Evolutionary conservation across 2,888 invertebrate genomes (phyloP), one percentile per base, ranked within the genome.

Genomic region (Bursaphelenchus okinawaensis): DNA sequence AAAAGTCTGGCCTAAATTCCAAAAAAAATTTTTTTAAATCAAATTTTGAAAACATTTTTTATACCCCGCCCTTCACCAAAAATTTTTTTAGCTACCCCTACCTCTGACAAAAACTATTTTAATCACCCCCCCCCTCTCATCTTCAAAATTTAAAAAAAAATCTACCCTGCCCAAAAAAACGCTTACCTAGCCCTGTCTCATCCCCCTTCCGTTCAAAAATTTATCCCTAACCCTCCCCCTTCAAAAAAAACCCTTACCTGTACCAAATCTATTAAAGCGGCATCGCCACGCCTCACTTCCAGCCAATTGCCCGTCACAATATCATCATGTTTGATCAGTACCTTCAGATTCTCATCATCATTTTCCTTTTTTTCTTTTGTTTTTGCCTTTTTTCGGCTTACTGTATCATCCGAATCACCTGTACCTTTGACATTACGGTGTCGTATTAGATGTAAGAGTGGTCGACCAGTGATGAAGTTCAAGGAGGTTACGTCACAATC

Each of bases 271-370:
- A 67, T 40, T 27, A 71, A 27, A 26, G 70, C 56, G 54, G 70
- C 71, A 52, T 71, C 71, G 16, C 71, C 71, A 31, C 62, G 23
- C 16, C 71, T 57, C 8, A 71, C 29, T 29, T 71, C 71, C 50
- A 71, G 55, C 69, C 70, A 75, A 16, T 29, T 67, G 20, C 60
- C 28, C 8, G n/a, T 22, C 8, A 52, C 27, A 54, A 69, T 63
- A 27, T 74, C 68, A 9, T 31, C 58, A 52, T 71, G 71, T 12
- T 65, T n/a, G 59, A 63, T 24, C n/a, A 62, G 7, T 9, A 29
- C 29, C 12, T 29, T 29, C 12, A 12, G 29, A 9, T 29, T 29
- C 29, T 29, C 29, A 12, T 29, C 29, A 7, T 29, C 29, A 7
- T 9, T 29, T 29, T 29, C 29, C 29, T 29, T 12, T 12, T 29